Percentiles rank a stretch among this genome's conserved stretches.
phyloP scores from a whole-genome alignment of 2,888 invertebrate genomes.

The Rotaria macrura region DNA sequence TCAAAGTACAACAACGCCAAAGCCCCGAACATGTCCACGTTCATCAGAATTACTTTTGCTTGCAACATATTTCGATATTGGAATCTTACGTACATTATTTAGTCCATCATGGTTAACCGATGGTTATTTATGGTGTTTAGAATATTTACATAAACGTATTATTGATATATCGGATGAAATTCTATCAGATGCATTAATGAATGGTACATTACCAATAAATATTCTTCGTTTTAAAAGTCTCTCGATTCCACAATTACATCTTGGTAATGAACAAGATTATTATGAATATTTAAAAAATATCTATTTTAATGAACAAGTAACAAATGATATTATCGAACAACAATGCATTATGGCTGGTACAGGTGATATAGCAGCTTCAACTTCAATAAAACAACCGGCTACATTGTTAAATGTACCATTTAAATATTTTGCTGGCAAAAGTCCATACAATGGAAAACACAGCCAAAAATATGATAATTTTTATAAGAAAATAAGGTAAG shows the following conservation, averaged over 20 bases:
- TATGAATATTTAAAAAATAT: constrained; percentile 12
- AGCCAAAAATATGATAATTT: constrained; percentile 22
- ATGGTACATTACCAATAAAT: constrained; percentile 15
- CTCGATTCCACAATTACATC: constrained; percentile 20
- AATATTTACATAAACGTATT: constrained; percentile 32
- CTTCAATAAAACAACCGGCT: neutral
- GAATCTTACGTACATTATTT: constrained; percentile 84
- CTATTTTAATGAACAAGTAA: constrained; percentile 20
- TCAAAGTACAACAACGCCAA: neutral
- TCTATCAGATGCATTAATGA: constrained; percentile 22
- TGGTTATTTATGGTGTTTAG: constrained; percentile 53
- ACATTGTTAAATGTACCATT: constrained; percentile 15
- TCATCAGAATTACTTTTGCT: constrained; percentile 3
- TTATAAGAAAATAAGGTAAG: constrained; percentile 20
- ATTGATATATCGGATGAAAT: constrained; percentile 26
- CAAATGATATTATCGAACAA: constrained; percentile 18
- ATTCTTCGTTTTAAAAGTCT: constrained; percentile 27
- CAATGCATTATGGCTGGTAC: constrained; percentile 6
- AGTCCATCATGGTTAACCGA: constrained; percentile 95
- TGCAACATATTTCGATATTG: constrained; percentile 64
- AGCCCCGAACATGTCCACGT: neutral
- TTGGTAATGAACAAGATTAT: neutral
- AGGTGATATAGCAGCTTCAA: neutral
- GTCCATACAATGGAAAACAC: neutral
- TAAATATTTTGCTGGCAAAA: neutral